Conservation (phyloP, 1,140 invertebrate species). For the Onthophagus taurus region DNA sequence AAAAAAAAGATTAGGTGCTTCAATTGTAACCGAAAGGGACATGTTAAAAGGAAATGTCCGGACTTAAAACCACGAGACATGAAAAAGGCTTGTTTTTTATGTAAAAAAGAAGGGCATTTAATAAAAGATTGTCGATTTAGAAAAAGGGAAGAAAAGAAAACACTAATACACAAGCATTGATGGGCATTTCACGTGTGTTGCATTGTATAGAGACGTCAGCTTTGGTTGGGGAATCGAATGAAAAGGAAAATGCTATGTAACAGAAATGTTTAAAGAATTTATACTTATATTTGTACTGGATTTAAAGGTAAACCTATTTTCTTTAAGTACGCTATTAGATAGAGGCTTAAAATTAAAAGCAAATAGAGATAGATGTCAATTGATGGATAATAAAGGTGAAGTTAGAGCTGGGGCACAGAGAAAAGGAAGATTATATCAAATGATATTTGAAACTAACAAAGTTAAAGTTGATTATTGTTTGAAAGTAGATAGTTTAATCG, state of each 20-base stretch:
- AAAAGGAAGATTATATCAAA: not conserved
- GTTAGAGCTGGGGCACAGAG: constrained; percentile 21
- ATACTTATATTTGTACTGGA: constrained; percentile 31
- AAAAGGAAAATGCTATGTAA: not conserved
- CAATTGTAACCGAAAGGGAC: not conserved
- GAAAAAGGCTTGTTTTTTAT: not conserved
- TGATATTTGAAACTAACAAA: not conserved
- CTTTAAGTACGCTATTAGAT: constrained; percentile 27
- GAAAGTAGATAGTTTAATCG: constrained; percentile 15
- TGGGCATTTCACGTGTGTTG: not conserved
- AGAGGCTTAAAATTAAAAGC: constrained; percentile 27
- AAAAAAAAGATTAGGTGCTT: not conserved
- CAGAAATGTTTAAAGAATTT: not conserved
- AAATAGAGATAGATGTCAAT: constrained; percentile 24
- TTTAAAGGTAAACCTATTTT: constrained; percentile 35
- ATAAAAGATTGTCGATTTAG: no score
- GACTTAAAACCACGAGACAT: not conserved
- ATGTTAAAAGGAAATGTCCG: constrained; percentile 3
- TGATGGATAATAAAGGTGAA: constrained; percentile 21
- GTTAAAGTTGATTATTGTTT: no score
- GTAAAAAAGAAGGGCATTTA: no score
- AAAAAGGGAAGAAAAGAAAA: not conserved
- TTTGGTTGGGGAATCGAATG: no score
- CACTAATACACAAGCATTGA: not conserved
- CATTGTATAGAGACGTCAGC: no score